Evolutionary conservation across 2,888 invertebrate species (phyloP).

Genomic region (Synanthedon vespiformis): DNA sequence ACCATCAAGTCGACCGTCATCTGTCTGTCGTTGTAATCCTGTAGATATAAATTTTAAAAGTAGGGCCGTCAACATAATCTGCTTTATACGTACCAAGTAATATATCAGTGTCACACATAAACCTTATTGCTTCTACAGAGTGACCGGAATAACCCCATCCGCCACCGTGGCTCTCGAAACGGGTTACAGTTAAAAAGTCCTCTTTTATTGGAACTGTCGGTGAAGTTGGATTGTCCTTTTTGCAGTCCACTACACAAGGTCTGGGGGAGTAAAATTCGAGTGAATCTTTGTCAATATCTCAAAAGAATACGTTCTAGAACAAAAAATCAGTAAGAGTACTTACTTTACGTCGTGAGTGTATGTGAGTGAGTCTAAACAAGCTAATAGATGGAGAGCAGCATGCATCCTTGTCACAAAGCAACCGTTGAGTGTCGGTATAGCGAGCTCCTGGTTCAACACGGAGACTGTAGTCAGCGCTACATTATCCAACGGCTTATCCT

Average conservation of each 20-base stretch:
- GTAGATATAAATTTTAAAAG: neutral
- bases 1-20: too few species aligned
- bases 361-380: slow-evolving; percentile 89
- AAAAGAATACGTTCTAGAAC: too few species aligned
- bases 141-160: slow-evolving; percentile 99
- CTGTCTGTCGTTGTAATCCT: too few species aligned
- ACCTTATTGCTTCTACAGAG: slow-evolving; percentile 95
- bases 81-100: slow-evolving; percentile 68
- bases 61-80: slow-evolving; percentile 6
- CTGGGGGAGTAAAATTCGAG: slow-evolving; percentile 13
- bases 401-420: slow-evolving; percentile 84
- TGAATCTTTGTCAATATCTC: too few species aligned
- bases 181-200: slow-evolving; percentile 84
- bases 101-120: slow-evolving; percentile 93
- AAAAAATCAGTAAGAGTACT: slow-evolving; percentile 10
- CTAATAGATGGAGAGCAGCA: slow-evolving; percentile 90
- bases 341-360: slow-evolving; percentile 80
- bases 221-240: slow-evolving; percentile 31
- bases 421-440: slow-evolving; percentile 79
- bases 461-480: slow-evolving; percentile 62
- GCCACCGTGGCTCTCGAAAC: slow-evolving; percentile 96
- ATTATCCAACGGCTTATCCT: slow-evolving; percentile 32
- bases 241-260: slow-evolving; percentile 36
- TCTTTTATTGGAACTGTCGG: slow-evolving; percentile 71
- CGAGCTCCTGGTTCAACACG: slow-evolving; percentile 83